Conservation (phyloP, 2,888 invertebrate species). For the Drosophila kuntzei region DNA sequence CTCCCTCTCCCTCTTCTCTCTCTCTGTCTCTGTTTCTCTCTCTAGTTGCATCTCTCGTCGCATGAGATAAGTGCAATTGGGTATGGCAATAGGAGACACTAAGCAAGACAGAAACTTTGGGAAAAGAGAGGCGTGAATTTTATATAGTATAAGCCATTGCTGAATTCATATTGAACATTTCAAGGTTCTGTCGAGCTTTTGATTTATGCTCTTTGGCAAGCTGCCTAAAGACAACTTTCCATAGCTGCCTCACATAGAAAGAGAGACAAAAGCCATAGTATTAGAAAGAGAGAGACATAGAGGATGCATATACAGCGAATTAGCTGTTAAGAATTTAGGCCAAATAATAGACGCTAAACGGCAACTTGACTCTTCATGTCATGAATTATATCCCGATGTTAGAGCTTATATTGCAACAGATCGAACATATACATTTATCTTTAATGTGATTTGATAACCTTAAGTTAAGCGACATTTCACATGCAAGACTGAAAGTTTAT, state of each 20-base stretch:
- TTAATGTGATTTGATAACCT: neutral
- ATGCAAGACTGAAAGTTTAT: too few relatives aligned
- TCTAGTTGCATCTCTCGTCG: conserved; percentile 32
- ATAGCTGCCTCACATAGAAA: neutral
- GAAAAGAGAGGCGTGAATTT: neutral
- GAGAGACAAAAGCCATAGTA: neutral
- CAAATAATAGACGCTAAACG: conserved; percentile 24
- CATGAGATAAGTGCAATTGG: conserved; percentile 64
- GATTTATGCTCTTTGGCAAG: conserved; percentile 59
- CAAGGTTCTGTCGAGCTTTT: conserved; percentile 60
- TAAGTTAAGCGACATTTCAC: neutral
- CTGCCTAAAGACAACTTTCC: conserved; percentile 43
- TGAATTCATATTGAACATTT: conserved; percentile 63
- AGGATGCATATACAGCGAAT: conserved; percentile 15
- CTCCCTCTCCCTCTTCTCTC: neutral
- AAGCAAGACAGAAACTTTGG: neutral
- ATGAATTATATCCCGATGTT: conserved; percentile 8
- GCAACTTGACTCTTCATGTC: conserved; percentile 16
- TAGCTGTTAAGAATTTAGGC: conserved; percentile 18
- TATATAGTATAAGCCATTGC: conserved; percentile 26
- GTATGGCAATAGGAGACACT: conserved; percentile 8
- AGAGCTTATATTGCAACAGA: too few relatives aligned
- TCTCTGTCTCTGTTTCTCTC: neutral
- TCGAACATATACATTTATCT: too few relatives aligned
- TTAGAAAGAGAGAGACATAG: neutral